Base-by-base conservation (phyloP, 2,113 vertebrate species). In the Lethenteron camtschaticum region DNA sequence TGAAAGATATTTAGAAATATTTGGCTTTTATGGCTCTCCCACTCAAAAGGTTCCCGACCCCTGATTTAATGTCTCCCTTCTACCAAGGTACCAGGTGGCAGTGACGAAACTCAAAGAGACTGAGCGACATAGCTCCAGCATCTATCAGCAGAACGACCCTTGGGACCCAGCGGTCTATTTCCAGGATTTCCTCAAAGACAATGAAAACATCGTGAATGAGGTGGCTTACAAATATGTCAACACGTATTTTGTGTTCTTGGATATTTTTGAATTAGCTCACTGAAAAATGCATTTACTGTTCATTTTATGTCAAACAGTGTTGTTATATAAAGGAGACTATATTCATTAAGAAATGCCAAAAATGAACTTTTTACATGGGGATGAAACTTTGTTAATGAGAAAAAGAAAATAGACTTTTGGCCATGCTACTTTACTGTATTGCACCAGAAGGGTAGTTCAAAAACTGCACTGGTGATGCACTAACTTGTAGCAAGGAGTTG, bases 111-210 rank as follows among this genome's bases (percentile, higher is more conserved):
- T 85, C 57, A 95, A 92, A 76, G 90, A 95, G 57, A 70, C 73
- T 1, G 90, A 91, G 69, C 78, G 77, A 58, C 81, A 77, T 69
- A 89, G 89, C 78, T 85, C 83, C 78, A 89, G 87, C 73, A 76
- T 91, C 72, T 91, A 87, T 78, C 85, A 76, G 77, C 90, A 96
- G 76, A 90, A 88, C 0, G 79, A 88, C 73, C 84, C 88, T 2
- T 89, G 87, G 87, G 74, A 71, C 0, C 84, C 90, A 57, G 76
- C 80, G 0, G 75, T 85, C 0, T 75, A 84, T 77, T 96, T 95
- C 60, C 87, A 85, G 56, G 82, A 81, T 70, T 95, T 84, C 77
- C 85, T 95, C 66, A 70, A 72, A 24, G 74, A 90, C 76, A 80
- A 90, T 0, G 88, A 95, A 73, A 82, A 57, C 73, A 88, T 96